A percentile compares a stretch with the other conserved stretches of the same genome.
Conservation (phyloP, 2,113 vertebrate genomes). For the Vanacampus margaritifer region DNA sequence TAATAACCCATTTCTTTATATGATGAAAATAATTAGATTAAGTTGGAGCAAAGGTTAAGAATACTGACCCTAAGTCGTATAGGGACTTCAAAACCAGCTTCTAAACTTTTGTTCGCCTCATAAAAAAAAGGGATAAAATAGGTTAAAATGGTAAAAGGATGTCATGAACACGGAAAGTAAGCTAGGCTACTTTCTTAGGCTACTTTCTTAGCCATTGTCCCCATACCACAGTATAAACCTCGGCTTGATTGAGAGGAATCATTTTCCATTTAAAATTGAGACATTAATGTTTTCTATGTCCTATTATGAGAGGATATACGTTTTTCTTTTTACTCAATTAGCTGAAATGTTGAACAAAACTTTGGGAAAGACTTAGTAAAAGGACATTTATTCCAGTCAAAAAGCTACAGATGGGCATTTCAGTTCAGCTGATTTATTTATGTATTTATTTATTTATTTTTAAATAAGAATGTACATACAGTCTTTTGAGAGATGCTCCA, state of each 20-base stretch:
- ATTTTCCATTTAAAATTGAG: slow-evolving; percentile 42
- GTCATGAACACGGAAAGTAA: background rate
- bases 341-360: slow-evolving; percentile 34
- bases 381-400: slow-evolving; percentile 48
- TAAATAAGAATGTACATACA: slow-evolving; percentile 64
- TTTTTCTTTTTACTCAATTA: slow-evolving; percentile 20
- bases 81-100: background rate
- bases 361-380: slow-evolving; percentile 20
- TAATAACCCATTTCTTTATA: background rate
- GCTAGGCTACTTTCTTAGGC: background rate
- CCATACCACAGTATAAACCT: slow-evolving; percentile 15
- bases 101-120: background rate
- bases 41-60: background rate
- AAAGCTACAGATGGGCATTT: slow-evolving; percentile 49
- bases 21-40: background rate
- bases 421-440: slow-evolving; percentile 28
- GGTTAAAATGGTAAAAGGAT: background rate
- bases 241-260: slow-evolving; percentile 26
- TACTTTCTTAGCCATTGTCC: slow-evolving; percentile 9
- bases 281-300: slow-evolving; percentile 15
- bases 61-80: background rate
- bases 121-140: background rate
- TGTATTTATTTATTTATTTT: slow-evolving; percentile 31
- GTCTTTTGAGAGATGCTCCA: slow-evolving; percentile 59
- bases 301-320: background rate